phyloP scores from a whole-genome alignment of 2,888 invertebrate species.

The Diadegma fenestrale region DNA sequence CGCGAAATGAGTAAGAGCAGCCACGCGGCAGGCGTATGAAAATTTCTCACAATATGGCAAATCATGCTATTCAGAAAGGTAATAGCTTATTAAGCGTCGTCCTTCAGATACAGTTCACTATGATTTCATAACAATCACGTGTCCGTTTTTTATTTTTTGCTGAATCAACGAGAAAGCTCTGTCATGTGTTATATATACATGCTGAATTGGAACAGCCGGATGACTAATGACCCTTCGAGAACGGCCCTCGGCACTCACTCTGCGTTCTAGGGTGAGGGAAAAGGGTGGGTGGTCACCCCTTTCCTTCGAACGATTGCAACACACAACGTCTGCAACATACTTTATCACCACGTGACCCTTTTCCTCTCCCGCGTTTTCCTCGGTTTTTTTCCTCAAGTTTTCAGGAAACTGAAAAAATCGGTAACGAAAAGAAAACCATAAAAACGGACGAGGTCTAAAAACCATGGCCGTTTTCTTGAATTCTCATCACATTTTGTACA shows the following conservation, averaged over 20 bases:
- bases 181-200: slow-evolving; percentile 33
- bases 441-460: too few species aligned
- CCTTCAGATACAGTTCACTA: not conserved
- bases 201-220: slow-evolving; percentile 37
- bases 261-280: not conserved
- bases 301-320: slow-evolving; percentile 41
- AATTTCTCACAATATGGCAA: not conserved
- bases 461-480: too few species aligned
- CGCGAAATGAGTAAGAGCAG: not conserved
- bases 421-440: too few species aligned
- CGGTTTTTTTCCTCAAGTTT: not conserved
- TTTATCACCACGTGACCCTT: slow-evolving; percentile 48
- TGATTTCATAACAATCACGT: slow-evolving; percentile 43
- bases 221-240: slow-evolving; percentile 56
- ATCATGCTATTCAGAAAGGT: not conserved
- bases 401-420: not conserved
- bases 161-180: slow-evolving; percentile 32
- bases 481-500: too few species aligned
- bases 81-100: not conserved
- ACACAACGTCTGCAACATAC: slow-evolving; percentile 54
- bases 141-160: slow-evolving; percentile 12
- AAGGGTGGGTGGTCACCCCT: slow-evolving; percentile 10
- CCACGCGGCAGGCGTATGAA: not conserved
- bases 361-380: slow-evolving; percentile 13
- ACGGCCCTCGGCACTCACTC: slow-evolving; percentile 48